Evolutionary conservation across 2,888 invertebrate species (phyloP).

Genomic region (Gibbula magus): DNA sequence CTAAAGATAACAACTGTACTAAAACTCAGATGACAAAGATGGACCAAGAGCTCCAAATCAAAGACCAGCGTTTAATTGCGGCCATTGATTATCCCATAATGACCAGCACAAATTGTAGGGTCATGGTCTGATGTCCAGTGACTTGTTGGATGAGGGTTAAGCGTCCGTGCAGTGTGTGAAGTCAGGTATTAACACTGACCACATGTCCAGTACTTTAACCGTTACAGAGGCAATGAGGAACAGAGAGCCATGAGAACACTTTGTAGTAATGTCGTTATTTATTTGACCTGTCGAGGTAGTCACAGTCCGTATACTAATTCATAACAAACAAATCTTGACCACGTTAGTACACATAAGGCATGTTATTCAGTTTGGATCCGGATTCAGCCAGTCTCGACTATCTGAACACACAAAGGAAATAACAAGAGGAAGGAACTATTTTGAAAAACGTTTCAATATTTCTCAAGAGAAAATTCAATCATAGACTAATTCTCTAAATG

Average conservation of each 20-base stretch:
- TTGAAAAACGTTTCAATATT: no score
- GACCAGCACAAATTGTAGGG: not conserved
- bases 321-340: no score
- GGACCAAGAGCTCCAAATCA: no score
- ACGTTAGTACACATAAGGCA: no score
- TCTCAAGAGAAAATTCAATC: no score
- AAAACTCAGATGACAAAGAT: constrained; percentile 3
- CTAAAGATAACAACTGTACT: not conserved
- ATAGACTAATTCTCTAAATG: no score
- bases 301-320: not conserved
- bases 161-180: not conserved
- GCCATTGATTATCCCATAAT: no score
- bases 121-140: not conserved
- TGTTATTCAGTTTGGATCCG: no score
- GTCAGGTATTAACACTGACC: not conserved
- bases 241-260: not conserved
- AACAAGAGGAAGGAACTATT: no score
- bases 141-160: constrained; percentile 9
- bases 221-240: not conserved
- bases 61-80: no score
- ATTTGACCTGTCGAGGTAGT: not conserved
- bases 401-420: no score
- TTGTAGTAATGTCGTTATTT: not conserved
- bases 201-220: not conserved
- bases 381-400: no score